Base-by-base conservation (phyloP, 2,888 invertebrate species). In the Erebia epiphron region DNA sequence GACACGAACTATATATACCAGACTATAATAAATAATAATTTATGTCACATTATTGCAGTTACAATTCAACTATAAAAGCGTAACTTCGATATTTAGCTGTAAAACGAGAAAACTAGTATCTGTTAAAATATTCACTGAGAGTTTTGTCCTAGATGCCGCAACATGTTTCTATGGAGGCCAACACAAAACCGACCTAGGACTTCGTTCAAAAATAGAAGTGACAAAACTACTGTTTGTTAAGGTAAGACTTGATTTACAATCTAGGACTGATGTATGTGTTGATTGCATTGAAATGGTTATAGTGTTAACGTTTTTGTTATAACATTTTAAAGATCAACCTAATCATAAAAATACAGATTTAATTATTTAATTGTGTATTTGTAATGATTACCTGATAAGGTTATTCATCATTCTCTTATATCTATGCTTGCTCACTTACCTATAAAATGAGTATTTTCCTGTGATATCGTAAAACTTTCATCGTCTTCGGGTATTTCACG, bases 401-500 rank as follows among this genome's bases (percentile, higher is more conserved):
- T 35, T 35, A 5, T 35, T 35, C 41, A 54, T 52, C 5, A 18
- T 54, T 54, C 10, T 10, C 26, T 26, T 54, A 65, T 18, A 65
- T 50, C 26, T 9, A 43, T 56, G 41, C 8, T 46, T 13, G 41
- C 43, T 43, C 65, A 84, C 89, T 90, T 86, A 89, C 90, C 90
- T 77, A 79, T 78, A 16, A 80, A 77, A 72, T 80, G 78, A 60
- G 84, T 80, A 73, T 86, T 83, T 86, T 83, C 83, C 81, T 78
- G 46, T n/a, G 46, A 21, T 49, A 62, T 62, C 46, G 49, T 80
- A 75, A 61, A 77, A 74, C 64, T 82, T 75, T 67, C 69, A 49
- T 68, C 62, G 26, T 73, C 21, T 49, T 49, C 49, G 3, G 49
- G 21, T 11, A 14, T 21, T 75, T 82, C 78, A 58, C 81, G 78